Conservation (phyloP, 1,140 invertebrate species). For the Stegodyphus dumicola region DNA sequence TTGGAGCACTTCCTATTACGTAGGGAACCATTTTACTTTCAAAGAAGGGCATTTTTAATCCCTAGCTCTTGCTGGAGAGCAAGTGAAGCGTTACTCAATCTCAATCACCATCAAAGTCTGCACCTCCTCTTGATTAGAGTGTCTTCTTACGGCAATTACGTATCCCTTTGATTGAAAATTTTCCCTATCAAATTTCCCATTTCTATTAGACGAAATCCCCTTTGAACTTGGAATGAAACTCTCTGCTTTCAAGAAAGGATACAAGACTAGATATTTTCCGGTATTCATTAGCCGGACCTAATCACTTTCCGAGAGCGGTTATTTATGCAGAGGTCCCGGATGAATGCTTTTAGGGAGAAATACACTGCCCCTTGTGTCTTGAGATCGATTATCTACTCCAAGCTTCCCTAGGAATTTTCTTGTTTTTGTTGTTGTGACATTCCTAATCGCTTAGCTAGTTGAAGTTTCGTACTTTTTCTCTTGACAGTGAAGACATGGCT, state of each 20-base stretch:
- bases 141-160: slow-evolving; percentile 35
- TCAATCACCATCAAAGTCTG: neutral
- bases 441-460: slow-evolving; percentile 20
- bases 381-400: slow-evolving; percentile 12
- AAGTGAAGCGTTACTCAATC: neutral
- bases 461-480: neutral
- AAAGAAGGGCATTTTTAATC: too few relatives aligned
- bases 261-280: too few relatives aligned
- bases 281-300: too few relatives aligned
- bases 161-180: slow-evolving; percentile 20
- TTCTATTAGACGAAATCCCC: slow-evolving; percentile 26
- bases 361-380: slow-evolving; percentile 2
- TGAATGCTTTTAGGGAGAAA: slow-evolving; percentile 23
- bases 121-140: neutral
- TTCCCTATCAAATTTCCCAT: slow-evolving; percentile 36
- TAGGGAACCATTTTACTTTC: too few relatives aligned
- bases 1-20: too few relatives aligned
- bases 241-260: neutral
- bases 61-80: too few relatives aligned
- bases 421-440: slow-evolving; percentile 13
- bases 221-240: neutral
- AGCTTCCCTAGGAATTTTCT: neutral
- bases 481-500: neutral
- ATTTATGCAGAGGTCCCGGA: slow-evolving; percentile 4
- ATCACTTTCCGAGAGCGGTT: slow-evolving; percentile 23